These are phyloP conservation scores for Lynx canadensis DNA, from an alignment of 2,113 vertebrate genomes.

Conservation along the genomic window DNA sequence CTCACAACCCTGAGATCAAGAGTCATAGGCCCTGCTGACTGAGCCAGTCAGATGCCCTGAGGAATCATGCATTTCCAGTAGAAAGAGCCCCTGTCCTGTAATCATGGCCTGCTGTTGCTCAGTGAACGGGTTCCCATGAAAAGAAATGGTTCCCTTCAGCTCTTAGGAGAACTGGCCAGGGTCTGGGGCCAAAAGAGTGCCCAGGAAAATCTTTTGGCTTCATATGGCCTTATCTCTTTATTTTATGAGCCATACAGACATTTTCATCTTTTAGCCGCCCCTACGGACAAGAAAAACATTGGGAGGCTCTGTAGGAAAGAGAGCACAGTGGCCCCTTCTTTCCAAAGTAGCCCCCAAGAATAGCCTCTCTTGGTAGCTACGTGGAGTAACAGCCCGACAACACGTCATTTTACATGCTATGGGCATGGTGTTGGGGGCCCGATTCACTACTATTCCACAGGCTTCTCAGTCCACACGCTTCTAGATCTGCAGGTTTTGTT, in stretches of 20 bases:
- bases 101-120: not conserved
- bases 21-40: not conserved
- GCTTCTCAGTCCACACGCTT: not conserved
- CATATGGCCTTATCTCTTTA: not conserved
- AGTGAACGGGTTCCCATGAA: not conserved
- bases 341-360: not conserved
- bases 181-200: not conserved
- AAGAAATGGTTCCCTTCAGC: not conserved
- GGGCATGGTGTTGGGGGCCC: not conserved
- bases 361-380: not conserved
- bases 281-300: not conserved
- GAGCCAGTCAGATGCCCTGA: not conserved
- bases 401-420: not conserved
- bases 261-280: not conserved
- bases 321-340: not conserved
- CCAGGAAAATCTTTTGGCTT: not conserved
- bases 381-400: not conserved
- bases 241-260: not conserved
- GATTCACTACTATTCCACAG: not conserved
- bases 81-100: not conserved
- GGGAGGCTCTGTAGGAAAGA: not conserved
- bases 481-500: not conserved
- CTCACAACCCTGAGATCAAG: not conserved
- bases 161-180: not conserved
- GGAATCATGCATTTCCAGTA: not conserved